Percentiles rank a stretch among this genome's conserved stretches.
Conservation (phyloP, 2,113 vertebrate genomes). For the Notothenia rossii region DNA sequence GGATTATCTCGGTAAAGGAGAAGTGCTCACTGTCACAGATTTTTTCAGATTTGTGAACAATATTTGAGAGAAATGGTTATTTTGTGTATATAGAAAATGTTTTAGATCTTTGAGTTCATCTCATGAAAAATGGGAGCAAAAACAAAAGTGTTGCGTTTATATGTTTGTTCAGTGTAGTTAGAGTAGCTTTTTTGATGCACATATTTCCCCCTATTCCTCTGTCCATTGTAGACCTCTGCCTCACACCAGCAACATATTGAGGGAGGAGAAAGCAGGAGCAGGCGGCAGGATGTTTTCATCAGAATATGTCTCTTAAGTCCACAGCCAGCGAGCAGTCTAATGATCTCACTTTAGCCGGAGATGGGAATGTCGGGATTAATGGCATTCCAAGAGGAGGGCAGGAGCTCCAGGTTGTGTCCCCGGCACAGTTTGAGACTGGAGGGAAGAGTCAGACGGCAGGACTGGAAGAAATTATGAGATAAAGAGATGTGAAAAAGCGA, state of each 20-base stretch:
- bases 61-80: too few relatives aligned
- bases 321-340: slow-evolving; percentile 64
- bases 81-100: too few relatives aligned
- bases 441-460: slow-evolving; percentile 67
- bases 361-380: slow-evolving; percentile 76
- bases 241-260: slow-evolving; percentile 73
- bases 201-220: slow-evolving; percentile 15
- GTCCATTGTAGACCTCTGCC: slow-evolving; percentile 33
- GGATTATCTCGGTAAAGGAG: too few relatives aligned
- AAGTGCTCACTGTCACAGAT: too few relatives aligned
- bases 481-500: slow-evolving; percentile 57
- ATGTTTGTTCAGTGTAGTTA: background rate
- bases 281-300: slow-evolving; percentile 72
- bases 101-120: too few relatives aligned
- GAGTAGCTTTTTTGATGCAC: slow-evolving; percentile 10
- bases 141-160: too few relatives aligned
- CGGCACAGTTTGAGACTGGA: slow-evolving; percentile 74
- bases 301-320: slow-evolving; percentile 60
- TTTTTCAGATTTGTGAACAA: too few relatives aligned
- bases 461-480: slow-evolving; percentile 82
- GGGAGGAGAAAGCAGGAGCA: slow-evolving; percentile 34
- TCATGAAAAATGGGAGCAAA: too few relatives aligned
- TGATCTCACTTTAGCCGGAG: slow-evolving; percentile 82
- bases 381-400: slow-evolving; percentile 62
- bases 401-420: slow-evolving; percentile 75